A percentile compares a stretch with the other conserved stretches of the same genome.
phyloP scores from a whole-genome alignment of 2,113 vertebrate species.

The Sciurus niger region DNA sequence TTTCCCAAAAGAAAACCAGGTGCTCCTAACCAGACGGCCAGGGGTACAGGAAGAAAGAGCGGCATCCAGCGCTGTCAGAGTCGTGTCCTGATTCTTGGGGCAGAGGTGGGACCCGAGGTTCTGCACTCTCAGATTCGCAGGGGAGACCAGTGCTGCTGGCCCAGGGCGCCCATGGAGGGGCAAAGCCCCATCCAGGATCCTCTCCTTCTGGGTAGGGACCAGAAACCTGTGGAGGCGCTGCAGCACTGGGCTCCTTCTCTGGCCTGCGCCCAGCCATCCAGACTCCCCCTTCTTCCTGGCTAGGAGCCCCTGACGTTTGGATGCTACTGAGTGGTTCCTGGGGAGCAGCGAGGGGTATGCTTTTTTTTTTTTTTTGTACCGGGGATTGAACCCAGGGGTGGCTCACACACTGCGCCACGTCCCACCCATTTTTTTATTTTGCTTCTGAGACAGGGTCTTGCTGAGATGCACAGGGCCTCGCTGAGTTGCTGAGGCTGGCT shows the following conservation, averaged over 20 bases:
- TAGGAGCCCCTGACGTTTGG: not conserved
- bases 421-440: no score
- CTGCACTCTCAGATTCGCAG: not conserved
- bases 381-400: no score
- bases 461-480: no score
- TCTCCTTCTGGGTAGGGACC: not conserved
- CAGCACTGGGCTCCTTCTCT: not conserved
- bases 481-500: no score
- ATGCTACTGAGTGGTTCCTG: not conserved
- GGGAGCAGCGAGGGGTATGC: not conserved
- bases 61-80: not conserved
- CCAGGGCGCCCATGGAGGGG: not conserved
- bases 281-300: not conserved
- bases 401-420: no score
- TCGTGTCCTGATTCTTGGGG: not conserved
- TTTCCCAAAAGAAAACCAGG: slow-evolving; percentile 19
- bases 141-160: not conserved
- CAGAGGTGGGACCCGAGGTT: not conserved
- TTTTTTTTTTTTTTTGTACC: not conserved
- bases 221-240: not conserved
- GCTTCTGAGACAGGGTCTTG: no score
- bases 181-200: no score
- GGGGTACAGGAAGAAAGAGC: not conserved
- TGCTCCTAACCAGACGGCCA: not conserved
- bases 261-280: not conserved